These are phyloP conservation scores for Brachypalpus laphriformis DNA, from an alignment of 2,888 invertebrate genomes.

Conservation along the genomic window DNA sequence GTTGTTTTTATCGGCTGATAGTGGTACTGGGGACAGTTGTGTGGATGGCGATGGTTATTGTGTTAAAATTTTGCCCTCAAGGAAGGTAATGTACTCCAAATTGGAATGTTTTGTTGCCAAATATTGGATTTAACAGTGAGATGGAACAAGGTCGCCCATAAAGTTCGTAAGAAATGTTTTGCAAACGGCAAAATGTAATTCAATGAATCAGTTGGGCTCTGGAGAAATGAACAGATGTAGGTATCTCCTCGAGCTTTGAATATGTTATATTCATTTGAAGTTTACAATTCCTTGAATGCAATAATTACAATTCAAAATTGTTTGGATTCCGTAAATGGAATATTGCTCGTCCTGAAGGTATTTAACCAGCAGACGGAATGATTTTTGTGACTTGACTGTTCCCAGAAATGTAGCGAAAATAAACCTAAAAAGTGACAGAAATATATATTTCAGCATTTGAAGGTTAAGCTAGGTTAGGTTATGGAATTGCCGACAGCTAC, in stretches of 20 bases:
- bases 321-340: no score
- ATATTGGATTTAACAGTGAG: conserved; percentile 32
- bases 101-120: conserved; percentile 47
- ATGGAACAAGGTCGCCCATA: conserved; percentile 27
- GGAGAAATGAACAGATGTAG: not conserved
- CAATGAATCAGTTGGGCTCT: not conserved
- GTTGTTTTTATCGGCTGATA: conserved; percentile 17
- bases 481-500: no score
- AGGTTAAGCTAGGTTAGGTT: no score
- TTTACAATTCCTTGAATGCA: no score
- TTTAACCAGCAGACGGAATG: no score
- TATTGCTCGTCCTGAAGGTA: no score
- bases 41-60: conserved; percentile 19
- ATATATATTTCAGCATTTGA: no score
- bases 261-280: not conserved
- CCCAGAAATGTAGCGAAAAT: no score
- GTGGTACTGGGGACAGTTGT: not conserved
- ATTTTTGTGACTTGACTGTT: no score
- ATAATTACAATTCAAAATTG: no score
- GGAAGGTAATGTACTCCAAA: conserved; percentile 43
- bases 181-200: not conserved
- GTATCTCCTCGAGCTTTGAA: not conserved
- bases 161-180: not conserved
- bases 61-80: conserved; percentile 20
- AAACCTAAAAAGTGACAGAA: no score